A percentile compares a stretch with the other conserved stretches of the same genome.
Evolutionary conservation across 1,140 invertebrate species (phyloP).

Genomic region (Eulimnadia texana): DNA sequence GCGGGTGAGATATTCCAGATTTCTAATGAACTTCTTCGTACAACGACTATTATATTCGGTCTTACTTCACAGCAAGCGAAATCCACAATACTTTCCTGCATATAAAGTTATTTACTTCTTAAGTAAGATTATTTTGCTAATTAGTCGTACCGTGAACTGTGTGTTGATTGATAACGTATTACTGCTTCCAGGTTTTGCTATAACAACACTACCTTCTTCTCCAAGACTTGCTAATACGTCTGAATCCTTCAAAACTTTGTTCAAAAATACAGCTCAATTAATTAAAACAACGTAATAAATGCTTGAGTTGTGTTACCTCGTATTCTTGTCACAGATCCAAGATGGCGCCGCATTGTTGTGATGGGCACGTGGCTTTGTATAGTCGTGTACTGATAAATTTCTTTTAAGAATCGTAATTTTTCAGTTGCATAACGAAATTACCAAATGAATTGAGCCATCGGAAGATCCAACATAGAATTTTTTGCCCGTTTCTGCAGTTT

Average conservation of each 20-base stretch:
- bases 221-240: neutral
- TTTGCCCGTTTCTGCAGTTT: neutral
- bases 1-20: neutral
- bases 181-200: neutral
- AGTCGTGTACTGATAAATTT: neutral
- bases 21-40: neutral
- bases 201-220: neutral
- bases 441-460: neutral
- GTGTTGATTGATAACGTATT: neutral
- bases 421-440: neutral
- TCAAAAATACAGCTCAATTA: neutral
- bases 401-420: neutral
- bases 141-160: too few relatives aligned
- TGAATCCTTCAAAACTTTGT: neutral
- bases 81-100: neutral
- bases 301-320: neutral
- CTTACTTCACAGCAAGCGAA: neutral
- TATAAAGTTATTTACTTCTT: too few relatives aligned
- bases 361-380: neutral
- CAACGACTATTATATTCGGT: neutral
- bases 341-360: neutral
- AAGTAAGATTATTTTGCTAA: too few relatives aligned
- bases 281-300: neutral
- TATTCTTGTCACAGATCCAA: neutral
- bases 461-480: neutral